phyloP scores from a whole-genome alignment of 2,113 vertebrate species.

The Astatoreochromis straeleni region DNA sequence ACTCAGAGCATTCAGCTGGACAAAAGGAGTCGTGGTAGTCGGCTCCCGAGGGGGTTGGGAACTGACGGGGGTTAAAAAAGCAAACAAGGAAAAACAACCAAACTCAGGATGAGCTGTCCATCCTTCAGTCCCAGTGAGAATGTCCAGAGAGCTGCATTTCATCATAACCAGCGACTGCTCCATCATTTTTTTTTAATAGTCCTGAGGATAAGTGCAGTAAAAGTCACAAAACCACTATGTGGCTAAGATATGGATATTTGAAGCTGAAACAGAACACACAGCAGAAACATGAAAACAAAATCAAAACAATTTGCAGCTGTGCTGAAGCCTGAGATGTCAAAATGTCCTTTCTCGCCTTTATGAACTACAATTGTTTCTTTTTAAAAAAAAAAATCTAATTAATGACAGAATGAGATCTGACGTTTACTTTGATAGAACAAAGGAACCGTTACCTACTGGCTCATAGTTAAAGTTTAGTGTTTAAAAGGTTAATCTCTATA shows the following conservation, averaged over 20 bases:
- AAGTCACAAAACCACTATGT: not conserved
- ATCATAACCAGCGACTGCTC: not conserved
- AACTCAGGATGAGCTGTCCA: not conserved
- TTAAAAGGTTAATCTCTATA: not conserved
- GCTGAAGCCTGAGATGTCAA: fast-evolving
- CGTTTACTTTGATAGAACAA: not conserved
- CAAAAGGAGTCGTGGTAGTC: constrained; percentile 20
- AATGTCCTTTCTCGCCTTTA: not conserved
- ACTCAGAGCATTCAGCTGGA: constrained; percentile 8
- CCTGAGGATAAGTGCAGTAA: not conserved
- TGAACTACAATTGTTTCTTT: fast-evolving
- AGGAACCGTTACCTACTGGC: not conserved
- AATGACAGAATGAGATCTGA: not conserved
- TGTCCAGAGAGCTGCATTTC: not conserved
- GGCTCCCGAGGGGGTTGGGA: not conserved
- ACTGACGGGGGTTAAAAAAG: not conserved
- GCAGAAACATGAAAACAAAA: not conserved
- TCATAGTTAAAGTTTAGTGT: not conserved
- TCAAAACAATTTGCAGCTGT: fast-evolving
- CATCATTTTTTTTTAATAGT: not conserved
- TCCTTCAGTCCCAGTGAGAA: not conserved
- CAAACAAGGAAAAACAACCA: not conserved
- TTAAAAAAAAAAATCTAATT: fast-evolving
- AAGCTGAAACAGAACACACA: not conserved
- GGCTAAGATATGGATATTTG: not conserved